phyloP scores from a whole-genome alignment of 2,113 vertebrate genomes.

The Ctenomys sociabilis region DNA sequence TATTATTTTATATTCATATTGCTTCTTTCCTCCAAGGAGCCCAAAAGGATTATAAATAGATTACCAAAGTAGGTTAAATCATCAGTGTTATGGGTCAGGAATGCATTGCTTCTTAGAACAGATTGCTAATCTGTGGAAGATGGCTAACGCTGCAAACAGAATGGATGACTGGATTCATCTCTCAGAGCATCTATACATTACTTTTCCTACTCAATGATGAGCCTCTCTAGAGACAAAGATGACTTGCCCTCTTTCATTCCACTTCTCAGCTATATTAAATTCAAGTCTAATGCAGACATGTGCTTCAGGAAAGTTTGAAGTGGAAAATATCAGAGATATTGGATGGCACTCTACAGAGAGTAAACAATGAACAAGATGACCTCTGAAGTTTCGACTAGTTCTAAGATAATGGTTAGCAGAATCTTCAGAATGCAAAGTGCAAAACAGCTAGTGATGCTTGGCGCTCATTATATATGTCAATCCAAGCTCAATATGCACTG shows the following conservation, averaged over 20 bases:
- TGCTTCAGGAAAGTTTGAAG: not conserved
- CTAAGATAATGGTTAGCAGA: not conserved
- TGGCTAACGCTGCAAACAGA: not conserved
- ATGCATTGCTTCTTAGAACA: not conserved
- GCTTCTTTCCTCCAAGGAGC: constrained; percentile 56
- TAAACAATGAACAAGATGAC: not conserved
- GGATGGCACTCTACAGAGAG: not conserved
- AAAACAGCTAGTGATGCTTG: not conserved
- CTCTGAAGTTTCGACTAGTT: not conserved
- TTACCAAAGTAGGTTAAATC: constrained; percentile 63
- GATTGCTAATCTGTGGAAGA: not conserved
- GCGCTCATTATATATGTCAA: not conserved
- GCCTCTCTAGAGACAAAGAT: not conserved
- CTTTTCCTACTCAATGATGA: not conserved
- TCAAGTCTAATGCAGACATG: not conserved
- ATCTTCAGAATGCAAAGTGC: not conserved
- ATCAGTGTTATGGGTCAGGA: constrained; percentile 29
- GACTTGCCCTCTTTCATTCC: not conserved
- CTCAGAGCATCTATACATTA: not conserved
- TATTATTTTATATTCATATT: constrained; percentile 68
- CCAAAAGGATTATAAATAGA: constrained; percentile 66
- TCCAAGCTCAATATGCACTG: not conserved
- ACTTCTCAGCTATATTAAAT: not conserved
- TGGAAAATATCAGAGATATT: not conserved
- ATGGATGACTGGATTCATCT: not conserved